Evolutionary conservation across 1,140 invertebrate genomes (phyloP).

Genomic region (Drosophila trapezifrons): DNA sequence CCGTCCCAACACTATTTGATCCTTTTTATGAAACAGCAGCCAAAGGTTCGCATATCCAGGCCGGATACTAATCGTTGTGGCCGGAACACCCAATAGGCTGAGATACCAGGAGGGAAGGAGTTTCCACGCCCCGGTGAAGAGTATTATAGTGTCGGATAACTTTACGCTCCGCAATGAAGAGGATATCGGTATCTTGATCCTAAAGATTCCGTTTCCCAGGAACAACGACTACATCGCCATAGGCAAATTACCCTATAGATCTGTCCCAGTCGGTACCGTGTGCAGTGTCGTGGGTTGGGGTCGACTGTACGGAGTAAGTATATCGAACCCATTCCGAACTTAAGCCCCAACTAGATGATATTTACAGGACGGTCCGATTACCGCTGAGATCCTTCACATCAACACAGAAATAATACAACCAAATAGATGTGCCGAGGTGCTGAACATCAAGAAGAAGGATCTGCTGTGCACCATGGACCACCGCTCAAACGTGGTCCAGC

Average conservation of each 20-base stretch:
- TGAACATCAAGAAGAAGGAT: conserved; percentile 8
- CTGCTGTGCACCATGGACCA: conserved; percentile 39
- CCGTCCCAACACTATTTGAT: too few species aligned
- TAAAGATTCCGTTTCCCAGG: not conserved
- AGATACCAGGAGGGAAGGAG: not conserved
- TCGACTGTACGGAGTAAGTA: conserved; percentile 27
- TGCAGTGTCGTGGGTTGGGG: conserved; percentile 55
- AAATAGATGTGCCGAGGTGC: not conserved
- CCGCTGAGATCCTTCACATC: not conserved
- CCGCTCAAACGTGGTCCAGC: not conserved
- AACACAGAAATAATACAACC: not conserved
- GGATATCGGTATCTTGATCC: conserved; percentile 33
- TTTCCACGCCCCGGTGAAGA: conserved; percentile 13
- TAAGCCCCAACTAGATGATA: not conserved
- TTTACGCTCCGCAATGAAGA: conserved; percentile 47
- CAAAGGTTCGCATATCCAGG: conserved; percentile 12
- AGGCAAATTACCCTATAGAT: not conserved
- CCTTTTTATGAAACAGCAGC: not conserved
- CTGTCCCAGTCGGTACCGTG: not conserved
- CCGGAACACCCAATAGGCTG: conserved; percentile 39
- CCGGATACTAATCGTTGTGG: conserved; percentile 35
- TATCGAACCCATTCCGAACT: not conserved
- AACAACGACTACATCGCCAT: conserved; percentile 5
- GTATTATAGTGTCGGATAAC: conserved; percentile 31
- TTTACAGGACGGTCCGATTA: not conserved